phyloP scores from a whole-genome alignment of 2,888 invertebrate species.

The Aleiodes testaceus region DNA sequence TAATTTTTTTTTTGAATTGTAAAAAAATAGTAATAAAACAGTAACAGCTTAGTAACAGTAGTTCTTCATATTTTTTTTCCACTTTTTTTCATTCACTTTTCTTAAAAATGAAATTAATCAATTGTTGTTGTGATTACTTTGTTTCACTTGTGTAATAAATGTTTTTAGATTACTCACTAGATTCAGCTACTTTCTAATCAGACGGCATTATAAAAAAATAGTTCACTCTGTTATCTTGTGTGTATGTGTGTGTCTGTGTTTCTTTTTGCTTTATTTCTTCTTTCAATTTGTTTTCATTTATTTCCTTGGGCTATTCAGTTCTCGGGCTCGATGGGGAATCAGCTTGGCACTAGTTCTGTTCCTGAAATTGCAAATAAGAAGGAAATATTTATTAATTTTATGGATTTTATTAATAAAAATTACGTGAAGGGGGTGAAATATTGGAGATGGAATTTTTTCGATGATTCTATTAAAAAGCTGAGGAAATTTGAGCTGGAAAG shows the following conservation, averaged over 20 bases:
- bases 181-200: conserved; percentile 10
- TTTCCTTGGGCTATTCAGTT: conserved; percentile 5
- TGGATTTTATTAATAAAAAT: background rate
- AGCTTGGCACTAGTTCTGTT: conserved; percentile 64
- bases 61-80: conserved; percentile 13
- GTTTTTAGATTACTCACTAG: conserved; percentile 1
- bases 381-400: background rate
- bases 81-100: conserved; percentile 6
- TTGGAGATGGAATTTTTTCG: too few species aligned
- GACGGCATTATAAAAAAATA: conserved; percentile 40
- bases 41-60: background rate
- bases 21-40: conserved; percentile 7
- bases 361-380: conserved; percentile 57
- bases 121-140: background rate
- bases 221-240: conserved; percentile 26
- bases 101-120: conserved; percentile 12
- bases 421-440: too few species aligned
- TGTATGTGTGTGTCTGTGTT: background rate
- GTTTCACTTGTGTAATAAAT: background rate
- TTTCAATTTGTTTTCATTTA: background rate
- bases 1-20: too few species aligned
- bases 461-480: too few species aligned
- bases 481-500: too few species aligned
- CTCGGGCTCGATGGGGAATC: conserved; percentile 52
- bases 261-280: background rate